Evolutionary conservation across 1,140 invertebrate species (phyloP), one percentile per base, ranked within the genome.

Genomic region (Orchestia grillus): DNA sequence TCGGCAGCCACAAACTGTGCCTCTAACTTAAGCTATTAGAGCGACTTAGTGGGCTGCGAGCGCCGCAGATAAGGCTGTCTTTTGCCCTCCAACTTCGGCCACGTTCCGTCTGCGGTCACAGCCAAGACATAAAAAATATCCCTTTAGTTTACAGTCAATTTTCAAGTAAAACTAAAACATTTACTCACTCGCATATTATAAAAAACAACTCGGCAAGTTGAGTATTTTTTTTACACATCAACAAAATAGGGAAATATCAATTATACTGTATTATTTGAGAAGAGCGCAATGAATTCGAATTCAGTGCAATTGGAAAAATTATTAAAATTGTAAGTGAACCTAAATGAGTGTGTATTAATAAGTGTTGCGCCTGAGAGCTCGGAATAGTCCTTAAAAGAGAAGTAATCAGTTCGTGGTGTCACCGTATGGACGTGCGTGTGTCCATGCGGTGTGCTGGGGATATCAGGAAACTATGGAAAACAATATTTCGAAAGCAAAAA

Each of bases 1-100:
- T 87, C 87, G 87, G 36, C 87, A 77, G 62, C 62, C 62, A 77
- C 62, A 77, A 77, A 77, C 62, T 77, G 62, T 42, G 88, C 8
- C 88, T 90, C 43, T 44, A 90, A 90, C 41, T 90, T 90, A 90
- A 44, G 88, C 88, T 90, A 90, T 90, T 90, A 90, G 88, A 41
- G 88, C 88, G 43, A 90, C 88, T 90, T 90, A 90, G 88, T 42
- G 88, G 88, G 41, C 43, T 42, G 88, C 41, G n/a, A 41, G 88
- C 88, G 41, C 15, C n/a, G 28, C n/a, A 90, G 88, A 90, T 90
- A 90, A 90, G 88, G 62, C 62, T 28, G 62, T 77, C 62, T 77
- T 77, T 77, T 77, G 62, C 62, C 62, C 62, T 77, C 11, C 62
- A 77, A 77, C 62, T 77, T 77, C 62, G 11, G 62, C 62, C 28